These are phyloP conservation scores for Falco peregrinus DNA, from an alignment of 2,797 vertebrate species.

Conservation along the genomic window DNA sequence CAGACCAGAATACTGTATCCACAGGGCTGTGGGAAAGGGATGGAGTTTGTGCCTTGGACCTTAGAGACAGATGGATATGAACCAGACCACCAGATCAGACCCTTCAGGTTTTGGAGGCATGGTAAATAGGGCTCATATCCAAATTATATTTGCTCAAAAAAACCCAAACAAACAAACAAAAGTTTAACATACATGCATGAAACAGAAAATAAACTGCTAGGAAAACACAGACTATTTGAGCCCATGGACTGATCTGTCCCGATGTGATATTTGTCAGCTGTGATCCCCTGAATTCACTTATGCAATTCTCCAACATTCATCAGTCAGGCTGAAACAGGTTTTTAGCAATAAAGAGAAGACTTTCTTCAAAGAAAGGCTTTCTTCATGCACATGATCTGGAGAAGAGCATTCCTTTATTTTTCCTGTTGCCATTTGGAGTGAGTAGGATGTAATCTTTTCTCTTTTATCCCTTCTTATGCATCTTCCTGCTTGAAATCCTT, in stretches of 20 bases:
- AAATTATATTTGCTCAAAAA: not conserved
- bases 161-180: not conserved
- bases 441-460: not conserved
- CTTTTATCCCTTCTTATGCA: not conserved
- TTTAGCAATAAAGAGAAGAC: not conserved
- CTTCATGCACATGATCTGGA: not conserved
- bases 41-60: not conserved
- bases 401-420: not conserved
- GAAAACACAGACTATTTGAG: not conserved
- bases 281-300: not conserved
- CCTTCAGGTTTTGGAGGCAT: not conserved
- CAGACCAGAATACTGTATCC: not conserved
- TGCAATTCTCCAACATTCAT: not conserved
- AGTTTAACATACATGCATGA: not conserved
- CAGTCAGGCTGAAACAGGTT: not conserved
- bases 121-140: not conserved
- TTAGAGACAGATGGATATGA: not conserved
- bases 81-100: not conserved
- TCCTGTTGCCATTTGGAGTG: not conserved
- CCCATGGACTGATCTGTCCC: not conserved
- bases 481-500: not conserved
- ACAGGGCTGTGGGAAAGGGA: not conserved
- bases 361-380: not conserved
- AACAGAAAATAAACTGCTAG: not conserved
- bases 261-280: not conserved